Base-by-base conservation (phyloP, 53 echinoderm and acorn worm species). In the Echinarachnius parma region DNA sequence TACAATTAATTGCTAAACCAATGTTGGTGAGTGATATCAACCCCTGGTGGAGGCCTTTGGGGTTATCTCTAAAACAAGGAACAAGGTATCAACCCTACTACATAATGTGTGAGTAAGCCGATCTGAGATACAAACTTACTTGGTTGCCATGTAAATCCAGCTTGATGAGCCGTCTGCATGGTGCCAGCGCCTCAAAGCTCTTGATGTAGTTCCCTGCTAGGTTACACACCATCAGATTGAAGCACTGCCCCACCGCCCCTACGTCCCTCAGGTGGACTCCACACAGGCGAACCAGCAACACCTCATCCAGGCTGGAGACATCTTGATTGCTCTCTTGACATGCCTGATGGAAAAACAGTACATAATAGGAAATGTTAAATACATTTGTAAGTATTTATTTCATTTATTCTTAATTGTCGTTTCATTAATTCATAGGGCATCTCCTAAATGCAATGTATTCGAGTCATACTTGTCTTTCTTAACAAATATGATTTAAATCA, bases 131-230 rank as follows among this genome's bases (percentile, higher is more conserved):
- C n/a, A 39, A 55, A 61, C 31, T 53, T 37, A 89, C 89, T 85
- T 89, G 96, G 46, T 96, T 96, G 65, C 87, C 75, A 39, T 91
- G 91, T 11, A 96, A 77, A 37, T 96, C 96, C 46, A 96, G 55
- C 34, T 86, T 85, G 34, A 88, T 71, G 13, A 96, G 83, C 31
- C 78, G 62, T 21, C 55, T 36, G 39, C 96, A 96, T 36, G 60
- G 74, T 24, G 69, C 77, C 31, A 96, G 78, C 25, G 46, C 74
- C 34, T 85, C 96, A 71, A 96, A 87, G 19, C 64, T 70, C 49
- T 81, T 80, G 36, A 96, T 85, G 82, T 91, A 96, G 48, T 96
- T 96, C 42, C 84, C 79, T 1, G 90, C 64, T 2, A 96, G 88
- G 70, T 79, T 85, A 34, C 96, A 96, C 10, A 91, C 79, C 52